Evolutionary conservation across 2,888 invertebrate genomes (phyloP), one percentile per base, ranked within the genome.

Genomic region (Podotricha telesiphe): DNA sequence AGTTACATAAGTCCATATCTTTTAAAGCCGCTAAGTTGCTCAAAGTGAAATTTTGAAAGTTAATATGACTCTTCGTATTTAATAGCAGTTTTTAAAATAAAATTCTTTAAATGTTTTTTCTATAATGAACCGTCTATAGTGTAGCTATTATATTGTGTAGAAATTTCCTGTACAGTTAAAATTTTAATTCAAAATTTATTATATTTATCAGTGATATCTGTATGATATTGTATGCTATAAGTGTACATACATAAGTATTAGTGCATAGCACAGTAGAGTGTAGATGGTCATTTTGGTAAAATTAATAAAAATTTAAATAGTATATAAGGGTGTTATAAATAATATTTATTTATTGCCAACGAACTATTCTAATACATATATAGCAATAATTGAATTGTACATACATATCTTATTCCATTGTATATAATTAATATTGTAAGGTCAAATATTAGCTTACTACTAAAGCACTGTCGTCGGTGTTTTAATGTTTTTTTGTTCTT

Each of bases 381-480:
- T 80, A 77, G 74, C 75, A 78, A 79, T 76, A 78, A 73, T 81
- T 76, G 68, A 63, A 73, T 65, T 80, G 86, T 86, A 86, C 55
- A 84, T 85, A 86, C 87, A 87, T 89, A 88, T 87, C 86, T 84
- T 79, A 77, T 79, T 83, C 81, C 79, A 73, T 80, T 88, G 85
- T 87, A 83, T 82, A 79, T 77, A 76, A 66, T 78, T 77, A 72
- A 68, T 45, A 45, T 62, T 56, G 19, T 45, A 20, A 62, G 37
- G 17, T 47, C 20, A 53, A 67, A 62, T 62, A 45, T 37, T 62
- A 61, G 71, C 68, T 63, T 71, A 47, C 37, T 62, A 62, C 37
- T 62, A 62, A 61, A 45, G 13, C 45, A 65, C 48, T n/a, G n/a
- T n/a, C 22, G 62, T 69, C 22, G 47, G 51, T 42, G 34, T 48